phyloP scores from a whole-genome alignment of 2,113 vertebrate genomes.

The Pipra filicauda region DNA sequence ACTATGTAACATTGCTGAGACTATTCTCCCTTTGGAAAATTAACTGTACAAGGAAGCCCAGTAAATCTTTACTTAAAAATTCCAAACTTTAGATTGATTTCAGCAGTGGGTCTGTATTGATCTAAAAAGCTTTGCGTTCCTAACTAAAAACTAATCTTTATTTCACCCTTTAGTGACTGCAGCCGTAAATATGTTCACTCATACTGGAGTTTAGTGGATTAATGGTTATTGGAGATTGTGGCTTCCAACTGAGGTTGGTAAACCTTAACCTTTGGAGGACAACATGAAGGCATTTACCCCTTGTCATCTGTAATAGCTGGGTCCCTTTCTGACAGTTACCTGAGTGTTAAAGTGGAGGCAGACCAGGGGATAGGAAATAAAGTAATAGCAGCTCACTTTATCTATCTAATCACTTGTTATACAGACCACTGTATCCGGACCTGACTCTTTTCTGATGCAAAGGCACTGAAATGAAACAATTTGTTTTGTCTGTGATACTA shows the following conservation, averaged over 20 bases:
- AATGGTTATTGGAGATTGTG: constrained; percentile 81
- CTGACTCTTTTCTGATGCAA: not conserved
- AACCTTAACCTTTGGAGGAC: constrained; percentile 84
- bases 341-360: constrained; percentile 70
- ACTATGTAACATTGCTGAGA: constrained; percentile 73
- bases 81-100: constrained; percentile 86
- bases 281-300: constrained; percentile 73
- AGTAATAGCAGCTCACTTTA: constrained; percentile 15
- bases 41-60: constrained; percentile 75
- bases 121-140: constrained; percentile 81
- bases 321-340: constrained; percentile 73
- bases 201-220: constrained; percentile 77
- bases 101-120: constrained; percentile 79
- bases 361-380: constrained; percentile 53
- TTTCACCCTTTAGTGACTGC: constrained; percentile 84
- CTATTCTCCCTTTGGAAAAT: constrained; percentile 73
- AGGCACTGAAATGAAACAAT: not conserved
- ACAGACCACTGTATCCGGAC: not conserved
- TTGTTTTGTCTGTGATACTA: not conserved
- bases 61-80: constrained; percentile 88
- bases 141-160: constrained; percentile 87
- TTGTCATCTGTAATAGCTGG: constrained; percentile 75
- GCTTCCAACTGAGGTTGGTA: constrained; percentile 75
- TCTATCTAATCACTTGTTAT: constrained; percentile 51
- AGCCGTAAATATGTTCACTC: constrained; percentile 79